A percentile compares a stretch with the other conserved stretches of the same genome.
phyloP scores from a whole-genome alignment of 2,888 invertebrate genomes.

The Agrochola circellaris region DNA sequence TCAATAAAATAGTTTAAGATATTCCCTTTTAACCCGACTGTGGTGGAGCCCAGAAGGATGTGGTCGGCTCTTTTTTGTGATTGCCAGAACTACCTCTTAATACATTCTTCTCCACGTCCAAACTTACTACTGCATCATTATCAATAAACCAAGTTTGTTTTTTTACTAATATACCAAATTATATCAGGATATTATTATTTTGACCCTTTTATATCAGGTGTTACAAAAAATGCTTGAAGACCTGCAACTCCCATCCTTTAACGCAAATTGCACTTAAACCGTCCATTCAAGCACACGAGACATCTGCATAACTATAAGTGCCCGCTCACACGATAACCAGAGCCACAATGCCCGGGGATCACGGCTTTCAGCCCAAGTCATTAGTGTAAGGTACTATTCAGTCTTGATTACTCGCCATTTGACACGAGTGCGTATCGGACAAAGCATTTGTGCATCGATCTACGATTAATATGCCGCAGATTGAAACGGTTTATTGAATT shows the following conservation, averaged over 20 bases:
- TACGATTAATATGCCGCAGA: conserved; percentile 65
- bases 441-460: conserved; percentile 80
- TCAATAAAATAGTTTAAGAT: not conserved
- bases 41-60: too few relatives aligned
- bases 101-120: too few relatives aligned
- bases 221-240: not conserved
- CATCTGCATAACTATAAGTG: conserved; percentile 44
- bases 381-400: conserved; percentile 72
- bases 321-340: conserved; percentile 32
- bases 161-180: too few relatives aligned
- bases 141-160: too few relatives aligned
- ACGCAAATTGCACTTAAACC: conserved; percentile 28
- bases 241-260: not conserved
- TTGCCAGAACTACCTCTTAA: too few relatives aligned
- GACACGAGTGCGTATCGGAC: conserved; percentile 73
- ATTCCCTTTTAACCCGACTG: not conserved
- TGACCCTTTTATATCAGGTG: not conserved
- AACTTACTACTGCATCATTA: too few relatives aligned
- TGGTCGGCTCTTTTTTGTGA: too few relatives aligned
- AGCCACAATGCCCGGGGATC: conserved; percentile 32
- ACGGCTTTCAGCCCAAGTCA: conserved; percentile 69
- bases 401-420: conserved; percentile 78
- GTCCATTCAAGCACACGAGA: conserved; percentile 15
- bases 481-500: conserved; percentile 65
- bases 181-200: too few relatives aligned